Conservation (phyloP, 2,888 invertebrate species). For the Drosophila testacea region DNA sequence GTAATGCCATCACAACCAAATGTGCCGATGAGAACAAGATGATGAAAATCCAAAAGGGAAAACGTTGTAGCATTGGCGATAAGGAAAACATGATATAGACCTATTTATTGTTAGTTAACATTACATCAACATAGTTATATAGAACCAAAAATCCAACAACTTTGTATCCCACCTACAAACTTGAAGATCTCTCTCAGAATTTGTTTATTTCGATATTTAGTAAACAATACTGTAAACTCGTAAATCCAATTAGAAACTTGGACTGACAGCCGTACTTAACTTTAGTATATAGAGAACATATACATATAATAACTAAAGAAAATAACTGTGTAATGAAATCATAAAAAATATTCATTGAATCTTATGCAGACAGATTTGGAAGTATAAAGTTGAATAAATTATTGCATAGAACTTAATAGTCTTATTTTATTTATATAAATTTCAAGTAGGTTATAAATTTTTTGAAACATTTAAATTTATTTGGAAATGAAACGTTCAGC, state of each 20-base stretch:
- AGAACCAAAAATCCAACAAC: neutral
- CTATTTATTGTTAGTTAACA: neutral
- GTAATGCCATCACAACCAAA: slow-evolving; percentile 88
- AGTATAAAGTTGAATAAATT: neutral
- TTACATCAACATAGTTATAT: neutral
- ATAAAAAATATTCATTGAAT: neutral
- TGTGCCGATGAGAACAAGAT: slow-evolving; percentile 89
- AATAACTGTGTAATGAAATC: neutral
- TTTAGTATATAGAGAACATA: neutral
- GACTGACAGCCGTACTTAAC: slow-evolving; percentile 3
- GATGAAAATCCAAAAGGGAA: slow-evolving; percentile 85
- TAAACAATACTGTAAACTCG: neutral
- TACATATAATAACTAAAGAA: neutral
- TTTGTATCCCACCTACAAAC: slow-evolving; percentile 6
- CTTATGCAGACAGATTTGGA: neutral
- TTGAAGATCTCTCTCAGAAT: slow-evolving; percentile 22
- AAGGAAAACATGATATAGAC: slow-evolving; percentile 69
- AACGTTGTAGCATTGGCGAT: slow-evolving; percentile 61
- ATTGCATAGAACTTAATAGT: neutral
- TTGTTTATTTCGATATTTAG: neutral
- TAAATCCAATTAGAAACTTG: neutral
- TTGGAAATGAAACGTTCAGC: no score
- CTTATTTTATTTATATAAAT: neutral
- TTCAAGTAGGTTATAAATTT: no score
- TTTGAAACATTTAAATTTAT: no score